Evolutionary conservation across 2,797 vertebrate species (phyloP).

Genomic region (Syndactyla subalaris): DNA sequence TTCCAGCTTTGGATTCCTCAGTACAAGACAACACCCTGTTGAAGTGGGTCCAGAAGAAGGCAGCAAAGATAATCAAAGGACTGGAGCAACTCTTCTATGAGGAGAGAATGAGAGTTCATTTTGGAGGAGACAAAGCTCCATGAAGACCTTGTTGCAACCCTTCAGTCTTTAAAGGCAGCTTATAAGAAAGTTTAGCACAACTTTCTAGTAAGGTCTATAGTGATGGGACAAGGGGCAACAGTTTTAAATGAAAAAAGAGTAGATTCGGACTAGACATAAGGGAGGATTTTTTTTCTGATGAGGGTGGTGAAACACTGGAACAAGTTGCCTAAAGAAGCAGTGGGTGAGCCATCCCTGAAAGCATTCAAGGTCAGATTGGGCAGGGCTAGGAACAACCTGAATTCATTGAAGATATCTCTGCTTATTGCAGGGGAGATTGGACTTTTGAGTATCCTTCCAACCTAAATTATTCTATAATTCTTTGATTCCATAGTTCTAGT

Average conservation of each 20-base stretch:
- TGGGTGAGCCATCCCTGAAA: neutral
- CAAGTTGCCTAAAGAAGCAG: neutral
- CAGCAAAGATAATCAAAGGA: neutral
- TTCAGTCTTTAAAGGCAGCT: neutral
- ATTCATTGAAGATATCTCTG: neutral
- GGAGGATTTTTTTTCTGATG: neutral
- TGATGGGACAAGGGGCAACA: accelerated
- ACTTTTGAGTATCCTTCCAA: neutral
- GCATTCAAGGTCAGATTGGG: neutral
- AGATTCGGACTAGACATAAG: neutral
- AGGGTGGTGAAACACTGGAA: neutral
- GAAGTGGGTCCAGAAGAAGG: neutral
- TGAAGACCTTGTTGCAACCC: accelerated
- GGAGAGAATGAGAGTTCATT: neutral
- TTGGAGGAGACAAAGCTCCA: neutral
- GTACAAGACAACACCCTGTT: neutral
- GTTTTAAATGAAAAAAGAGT: neutral
- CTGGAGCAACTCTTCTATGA: neutral
- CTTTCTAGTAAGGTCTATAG: neutral
- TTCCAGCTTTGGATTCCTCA: neutral
- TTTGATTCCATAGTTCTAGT: neutral
- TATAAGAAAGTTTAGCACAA: neutral
- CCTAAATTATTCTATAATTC: neutral
- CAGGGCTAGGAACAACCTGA: neutral
- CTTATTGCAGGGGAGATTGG: neutral